These are phyloP conservation scores for Hemiprocne comata DNA, from an alignment of 2,113 vertebrate genomes.

Conservation along the genomic window DNA sequence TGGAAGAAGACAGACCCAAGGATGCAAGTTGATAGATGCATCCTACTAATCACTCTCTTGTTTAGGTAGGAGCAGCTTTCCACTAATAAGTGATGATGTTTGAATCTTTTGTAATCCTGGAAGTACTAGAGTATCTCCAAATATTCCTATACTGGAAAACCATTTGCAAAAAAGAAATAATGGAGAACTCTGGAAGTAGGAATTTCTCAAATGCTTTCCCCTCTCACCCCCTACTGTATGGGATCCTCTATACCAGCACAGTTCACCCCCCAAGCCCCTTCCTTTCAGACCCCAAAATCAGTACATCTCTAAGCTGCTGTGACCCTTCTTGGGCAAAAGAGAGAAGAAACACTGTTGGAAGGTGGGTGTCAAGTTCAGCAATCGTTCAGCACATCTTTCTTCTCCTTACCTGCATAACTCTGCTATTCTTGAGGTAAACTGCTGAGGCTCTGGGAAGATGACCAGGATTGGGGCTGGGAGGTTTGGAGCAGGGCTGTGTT, in stretches of 20 bases:
- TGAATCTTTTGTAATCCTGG: neutral
- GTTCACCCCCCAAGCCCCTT: neutral
- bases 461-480: neutral
- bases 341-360: neutral
- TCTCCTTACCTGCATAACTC: too few relatives aligned
- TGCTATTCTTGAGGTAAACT: too few relatives aligned
- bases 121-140: neutral
- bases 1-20: neutral
- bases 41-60: accelerated
- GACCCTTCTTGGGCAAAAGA: neutral
- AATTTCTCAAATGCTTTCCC: accelerated
- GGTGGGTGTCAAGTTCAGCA: neutral
- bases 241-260: neutral
- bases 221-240: neutral
- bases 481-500: neutral
- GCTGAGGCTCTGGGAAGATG: neutral
- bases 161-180: neutral
- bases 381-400: neutral
- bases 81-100: neutral
- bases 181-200: neutral
- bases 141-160: neutral
- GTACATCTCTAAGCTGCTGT: neutral
- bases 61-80: neutral
- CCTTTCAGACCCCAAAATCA: neutral
- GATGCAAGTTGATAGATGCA: neutral